Percentiles rank a stretch among this genome's conserved stretches.
Evolutionary conservation across 2,888 invertebrate genomes (phyloP).

Genomic region (Thymelicus sylvestris): DNA sequence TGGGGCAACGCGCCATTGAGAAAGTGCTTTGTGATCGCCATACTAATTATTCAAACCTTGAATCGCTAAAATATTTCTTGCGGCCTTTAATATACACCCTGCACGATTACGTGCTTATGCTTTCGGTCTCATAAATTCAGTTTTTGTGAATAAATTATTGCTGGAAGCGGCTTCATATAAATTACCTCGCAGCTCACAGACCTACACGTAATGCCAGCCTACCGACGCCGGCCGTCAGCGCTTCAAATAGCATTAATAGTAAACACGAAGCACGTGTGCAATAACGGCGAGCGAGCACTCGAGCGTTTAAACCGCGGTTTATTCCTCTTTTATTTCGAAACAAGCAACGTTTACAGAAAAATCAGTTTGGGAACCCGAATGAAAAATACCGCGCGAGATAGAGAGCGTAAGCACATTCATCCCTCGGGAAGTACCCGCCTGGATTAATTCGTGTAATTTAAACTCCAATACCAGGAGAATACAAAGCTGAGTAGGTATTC

Average conservation of each 20-base stretch:
- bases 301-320: constrained; percentile 24
- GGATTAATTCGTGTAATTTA: constrained; percentile 79
- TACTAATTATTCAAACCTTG: constrained; percentile 73
- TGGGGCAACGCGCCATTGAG: constrained; percentile 79
- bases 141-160: constrained; percentile 44
- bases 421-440: constrained; percentile 61
- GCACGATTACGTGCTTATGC: constrained; percentile 31
- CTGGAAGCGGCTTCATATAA: constrained; percentile 37
- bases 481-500: constrained; percentile 66
- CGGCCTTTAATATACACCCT: constrained; percentile 32
- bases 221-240: constrained; percentile 38
- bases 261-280: constrained; percentile 45
- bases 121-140: constrained; percentile 34
- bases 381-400: constrained; percentile 53
- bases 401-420: constrained; percentile 57
- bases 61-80: constrained; percentile 68
- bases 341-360: constrained; percentile 26
- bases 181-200: constrained; percentile 37
- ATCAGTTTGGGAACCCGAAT: constrained; percentile 35
- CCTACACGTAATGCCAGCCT: neutral
- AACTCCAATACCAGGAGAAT: constrained; percentile 74
- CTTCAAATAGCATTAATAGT: constrained; percentile 44
- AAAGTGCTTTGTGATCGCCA: constrained; percentile 81
- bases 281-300: constrained; percentile 32
- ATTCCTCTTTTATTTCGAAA: constrained; percentile 26